phyloP scores from a whole-genome alignment of 1,140 invertebrate genomes.

The Aleiodes sp. region DNA sequence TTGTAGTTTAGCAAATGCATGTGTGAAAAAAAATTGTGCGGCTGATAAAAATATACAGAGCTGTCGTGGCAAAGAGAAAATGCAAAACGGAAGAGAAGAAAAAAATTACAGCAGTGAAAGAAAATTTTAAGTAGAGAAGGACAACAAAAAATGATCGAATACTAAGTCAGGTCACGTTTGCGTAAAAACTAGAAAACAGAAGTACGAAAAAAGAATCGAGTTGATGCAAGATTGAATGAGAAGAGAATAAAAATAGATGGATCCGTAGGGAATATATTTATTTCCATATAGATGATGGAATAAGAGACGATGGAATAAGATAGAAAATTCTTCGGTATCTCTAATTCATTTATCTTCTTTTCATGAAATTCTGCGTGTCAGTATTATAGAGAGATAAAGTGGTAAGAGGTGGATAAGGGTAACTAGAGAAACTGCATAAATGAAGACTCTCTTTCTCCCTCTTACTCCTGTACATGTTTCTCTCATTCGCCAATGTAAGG shows the following conservation, averaged over 20 bases:
- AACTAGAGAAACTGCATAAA: slow-evolving; percentile 29
- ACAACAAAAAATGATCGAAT: slow-evolving; percentile 3
- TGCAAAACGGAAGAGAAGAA: background rate
- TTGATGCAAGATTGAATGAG: slow-evolving; percentile 26
- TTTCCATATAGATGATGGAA: background rate
- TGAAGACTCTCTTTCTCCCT: slow-evolving; percentile 7
- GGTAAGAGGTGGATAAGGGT: slow-evolving; percentile 7
- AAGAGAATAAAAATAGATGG: slow-evolving; percentile 13
- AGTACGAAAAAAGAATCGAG: too few species aligned
- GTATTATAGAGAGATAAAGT: background rate
- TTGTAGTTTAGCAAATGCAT: background rate
- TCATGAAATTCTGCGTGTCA: slow-evolving; percentile 10
- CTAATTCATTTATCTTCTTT: slow-evolving; percentile 29
- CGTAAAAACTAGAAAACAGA: background rate
- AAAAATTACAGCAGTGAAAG: background rate
- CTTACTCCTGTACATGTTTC: background rate
- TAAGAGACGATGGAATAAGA: slow-evolving; percentile 14
- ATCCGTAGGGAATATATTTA: slow-evolving; percentile 1
- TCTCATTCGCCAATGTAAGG: too few species aligned
- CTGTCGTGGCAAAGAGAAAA: background rate
- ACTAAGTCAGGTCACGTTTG: slow-evolving; percentile 21
- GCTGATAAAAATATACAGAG: background rate
- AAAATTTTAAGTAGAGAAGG: background rate
- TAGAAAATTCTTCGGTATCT: slow-evolving; percentile 14
- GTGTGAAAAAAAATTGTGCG: background rate